These are phyloP conservation scores for Battus philenor DNA, from an alignment of 1,140 invertebrate genomes.

Conservation along the genomic window DNA sequence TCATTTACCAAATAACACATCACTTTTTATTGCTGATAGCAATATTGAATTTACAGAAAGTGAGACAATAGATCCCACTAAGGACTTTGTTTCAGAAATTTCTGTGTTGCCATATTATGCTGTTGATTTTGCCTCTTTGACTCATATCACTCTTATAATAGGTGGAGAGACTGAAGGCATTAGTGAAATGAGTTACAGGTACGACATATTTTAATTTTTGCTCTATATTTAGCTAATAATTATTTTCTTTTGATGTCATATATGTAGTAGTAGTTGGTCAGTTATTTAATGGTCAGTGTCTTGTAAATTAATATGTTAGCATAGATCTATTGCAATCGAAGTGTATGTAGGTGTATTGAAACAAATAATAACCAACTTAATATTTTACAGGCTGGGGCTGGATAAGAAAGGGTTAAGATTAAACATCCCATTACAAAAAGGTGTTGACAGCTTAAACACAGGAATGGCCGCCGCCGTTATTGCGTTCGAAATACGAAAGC, in stretches of 20 bases:
- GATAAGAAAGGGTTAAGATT: constrained; percentile 79
- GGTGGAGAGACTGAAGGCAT: constrained; percentile 94
- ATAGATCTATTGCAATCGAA: no score
- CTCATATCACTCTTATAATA: constrained; percentile 82
- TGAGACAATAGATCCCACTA: constrained; percentile 32
- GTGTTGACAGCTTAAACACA: constrained; percentile 91
- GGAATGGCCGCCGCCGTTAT: constrained; percentile 88
- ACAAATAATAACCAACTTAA: constrained; percentile 7
- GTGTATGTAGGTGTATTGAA: no score
- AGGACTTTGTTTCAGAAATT: constrained; percentile 41
- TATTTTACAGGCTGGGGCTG: constrained; percentile 53
- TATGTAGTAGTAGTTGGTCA: no score
- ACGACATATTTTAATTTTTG: constrained; percentile 2
- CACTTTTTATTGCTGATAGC: constrained; percentile 85
- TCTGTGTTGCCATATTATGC: constrained; percentile 80
- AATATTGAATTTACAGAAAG: constrained; percentile 47
- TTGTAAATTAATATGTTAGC: no score
- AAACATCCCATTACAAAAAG: constrained; percentile 86
- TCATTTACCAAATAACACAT: constrained; percentile 71
- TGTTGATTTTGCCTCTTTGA: constrained; percentile 74
- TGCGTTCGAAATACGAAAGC: constrained; percentile 89
- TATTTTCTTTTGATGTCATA: no score
- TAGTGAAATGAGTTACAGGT: constrained; percentile 78
- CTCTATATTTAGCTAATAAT: no score
- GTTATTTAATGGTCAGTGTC: no score